Evolutionary conservation across 30 jellyfish, hydroid and myxozoan genomes (phyloP).

Genomic region (Hydractinia echinata): DNA sequence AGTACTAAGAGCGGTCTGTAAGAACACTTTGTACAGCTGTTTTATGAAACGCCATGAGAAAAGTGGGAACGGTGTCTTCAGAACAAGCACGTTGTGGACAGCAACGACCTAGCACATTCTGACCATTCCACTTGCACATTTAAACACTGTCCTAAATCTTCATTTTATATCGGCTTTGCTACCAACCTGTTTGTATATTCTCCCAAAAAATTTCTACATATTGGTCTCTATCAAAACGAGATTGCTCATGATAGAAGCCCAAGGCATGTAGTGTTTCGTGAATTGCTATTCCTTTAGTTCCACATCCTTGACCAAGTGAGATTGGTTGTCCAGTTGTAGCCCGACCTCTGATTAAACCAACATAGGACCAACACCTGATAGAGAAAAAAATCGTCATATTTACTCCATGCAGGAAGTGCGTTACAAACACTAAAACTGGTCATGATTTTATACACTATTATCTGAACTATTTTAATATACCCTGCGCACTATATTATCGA

Average conservation of each 20-base stretch:
- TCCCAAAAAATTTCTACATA: conserved; percentile 67
- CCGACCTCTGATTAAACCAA: conserved; percentile 22
- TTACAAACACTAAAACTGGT: no score
- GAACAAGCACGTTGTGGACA: no score
- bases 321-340: conserved; percentile 31
- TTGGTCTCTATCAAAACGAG: conserved; percentile 62
- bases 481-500: no score
- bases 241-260: conserved; percentile 66
- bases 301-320: conserved; percentile 43
- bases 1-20: no score
- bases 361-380: conserved; percentile 51
- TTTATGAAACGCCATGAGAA: no score
- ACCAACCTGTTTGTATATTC: conserved; percentile 43
- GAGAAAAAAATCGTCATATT: not conserved
- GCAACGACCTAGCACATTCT: no score
- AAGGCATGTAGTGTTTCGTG: conserved; percentile 61
- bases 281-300: conserved; percentile 5
- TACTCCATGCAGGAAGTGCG: no score
- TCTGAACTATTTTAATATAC: no score
- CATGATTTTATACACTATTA: no score
- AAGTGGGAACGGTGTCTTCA: no score
- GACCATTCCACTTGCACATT: no score
- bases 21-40: no score
- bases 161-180: not conserved
- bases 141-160: not conserved